Evolutionary conservation across 2,113 vertebrate species (phyloP).

Genomic region (Chunga burmeisteri): DNA sequence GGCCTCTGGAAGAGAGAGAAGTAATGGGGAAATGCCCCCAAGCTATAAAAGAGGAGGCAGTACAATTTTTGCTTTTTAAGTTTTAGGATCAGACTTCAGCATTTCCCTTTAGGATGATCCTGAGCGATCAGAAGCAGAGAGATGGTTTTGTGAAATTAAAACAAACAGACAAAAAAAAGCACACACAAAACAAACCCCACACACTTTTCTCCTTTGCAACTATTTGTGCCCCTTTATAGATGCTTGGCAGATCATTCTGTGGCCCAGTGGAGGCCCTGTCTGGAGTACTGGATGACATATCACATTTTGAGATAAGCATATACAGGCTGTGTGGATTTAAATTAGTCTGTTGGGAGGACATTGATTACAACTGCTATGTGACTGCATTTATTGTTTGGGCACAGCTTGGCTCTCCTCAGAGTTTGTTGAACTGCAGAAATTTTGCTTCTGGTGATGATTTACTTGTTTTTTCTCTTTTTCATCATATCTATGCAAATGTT

Average conservation of each 20-base stretch:
- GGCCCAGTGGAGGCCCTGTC: neutral
- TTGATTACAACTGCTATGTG: neutral
- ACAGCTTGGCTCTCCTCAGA: neutral
- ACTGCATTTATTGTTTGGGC: neutral
- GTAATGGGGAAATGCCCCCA: neutral
- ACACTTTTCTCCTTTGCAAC: neutral
- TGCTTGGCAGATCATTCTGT: neutral
- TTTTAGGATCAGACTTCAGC: neutral
- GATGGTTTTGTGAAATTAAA: neutral
- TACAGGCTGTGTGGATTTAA: neutral
- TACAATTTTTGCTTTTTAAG: neutral
- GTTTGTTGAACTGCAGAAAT: neutral
- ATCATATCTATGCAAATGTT: neutral
- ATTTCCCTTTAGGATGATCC: neutral
- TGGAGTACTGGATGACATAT: neutral
- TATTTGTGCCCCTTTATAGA: neutral
- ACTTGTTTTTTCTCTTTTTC: constrained; percentile 11
- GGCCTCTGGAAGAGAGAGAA: neutral
- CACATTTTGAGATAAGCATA: neutral
- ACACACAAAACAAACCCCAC: neutral
- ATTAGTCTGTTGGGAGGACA: neutral
- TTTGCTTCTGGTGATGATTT: neutral
- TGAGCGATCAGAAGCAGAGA: neutral
- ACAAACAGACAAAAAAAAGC: neutral
- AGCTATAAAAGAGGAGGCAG: neutral